Base-by-base conservation (phyloP, 1,140 invertebrate species). In the Lerema accius region DNA sequence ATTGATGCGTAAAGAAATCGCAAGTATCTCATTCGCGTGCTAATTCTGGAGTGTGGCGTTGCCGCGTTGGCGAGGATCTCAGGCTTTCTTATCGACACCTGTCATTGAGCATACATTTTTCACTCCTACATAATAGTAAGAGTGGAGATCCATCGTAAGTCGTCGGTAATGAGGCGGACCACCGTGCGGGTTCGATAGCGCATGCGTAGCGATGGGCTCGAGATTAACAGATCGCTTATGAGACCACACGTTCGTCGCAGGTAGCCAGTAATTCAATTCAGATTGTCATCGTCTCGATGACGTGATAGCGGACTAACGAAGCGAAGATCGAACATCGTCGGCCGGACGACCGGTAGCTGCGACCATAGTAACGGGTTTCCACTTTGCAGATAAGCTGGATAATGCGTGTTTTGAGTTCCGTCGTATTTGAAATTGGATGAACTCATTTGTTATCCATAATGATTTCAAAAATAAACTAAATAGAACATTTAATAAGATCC, bases 221-320 rank as follows among this genome's bases (percentile, higher is more conserved):
- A 86, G 86, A 89, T 89, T 85, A 85, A 76, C 71, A 83, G 77
- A 85, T 86, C 77, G 76, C 61, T 83, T 70, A 77, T 75, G 76
- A 74, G 87, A 88, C 86, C 86, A 89, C 86, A 89, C 86, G 71
- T 73, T 76, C 66, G 79, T 80, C 74, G 80, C 85, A 87, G 86
- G 86, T 89, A 89, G 86, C 78, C 74, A 64, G 86, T 84, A 81
- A 85, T 87, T 89, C 84, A 86, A 89, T 86, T 82, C 70, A 84
- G 85, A 90, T 88, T 90, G 87, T 90, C 85, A 87, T 88, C 86
- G 78, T 76, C 67, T 67, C 70, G 82, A 86, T 88, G 78, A 85
- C 73, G 79, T 80, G 86, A 85, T 86, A 85, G 53, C 53, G 66
- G 62, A 63, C 73, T 86, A 87, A 87, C 80, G 82, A 88, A 86